A percentile compares a stretch with the other conserved stretches of the same genome.
Conservation (phyloP, 2,888 invertebrate species). For the Oscheius onirici region DNA sequence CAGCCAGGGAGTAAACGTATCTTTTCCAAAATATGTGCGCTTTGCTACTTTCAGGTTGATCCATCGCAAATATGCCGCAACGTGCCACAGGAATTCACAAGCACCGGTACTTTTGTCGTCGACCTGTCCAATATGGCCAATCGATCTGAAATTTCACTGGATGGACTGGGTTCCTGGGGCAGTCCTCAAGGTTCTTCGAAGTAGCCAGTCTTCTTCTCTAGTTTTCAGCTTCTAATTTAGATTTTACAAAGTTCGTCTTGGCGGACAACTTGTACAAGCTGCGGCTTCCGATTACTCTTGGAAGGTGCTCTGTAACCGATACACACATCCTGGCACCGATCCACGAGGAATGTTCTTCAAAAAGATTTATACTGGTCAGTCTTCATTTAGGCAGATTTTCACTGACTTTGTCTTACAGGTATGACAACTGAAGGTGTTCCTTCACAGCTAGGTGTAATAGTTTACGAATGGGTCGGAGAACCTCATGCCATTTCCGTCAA, state of each 20-base stretch:
- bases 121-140: conserved; percentile 7
- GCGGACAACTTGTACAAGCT: not conserved
- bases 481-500: conserved; percentile 50
- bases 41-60: too few relatives aligned
- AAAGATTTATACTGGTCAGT: conserved; percentile 46
- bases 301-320: conserved; percentile 43
- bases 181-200: conserved; percentile 30
- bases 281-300: not conserved
- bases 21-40: too few relatives aligned
- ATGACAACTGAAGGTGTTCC: conserved; percentile 3
- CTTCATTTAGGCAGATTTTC: not conserved
- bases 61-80: conserved; percentile 36
- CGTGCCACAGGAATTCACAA: conserved; percentile 52
- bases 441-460: conserved; percentile 39
- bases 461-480: conserved; percentile 53
- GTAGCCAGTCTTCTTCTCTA: not conserved
- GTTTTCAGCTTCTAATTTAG: not conserved
- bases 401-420: conserved; percentile 13
- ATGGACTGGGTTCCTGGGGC: conserved; percentile 50
- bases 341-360: conserved; percentile 43
- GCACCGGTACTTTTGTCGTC: conserved; percentile 48
- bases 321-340: conserved; percentile 52
- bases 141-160: conserved; percentile 32
- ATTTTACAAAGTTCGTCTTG: not conserved
- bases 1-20: conserved; percentile 30